Base-by-base conservation (phyloP, 2,113 vertebrate genomes). In the Petrocephalus zakoni region DNA sequence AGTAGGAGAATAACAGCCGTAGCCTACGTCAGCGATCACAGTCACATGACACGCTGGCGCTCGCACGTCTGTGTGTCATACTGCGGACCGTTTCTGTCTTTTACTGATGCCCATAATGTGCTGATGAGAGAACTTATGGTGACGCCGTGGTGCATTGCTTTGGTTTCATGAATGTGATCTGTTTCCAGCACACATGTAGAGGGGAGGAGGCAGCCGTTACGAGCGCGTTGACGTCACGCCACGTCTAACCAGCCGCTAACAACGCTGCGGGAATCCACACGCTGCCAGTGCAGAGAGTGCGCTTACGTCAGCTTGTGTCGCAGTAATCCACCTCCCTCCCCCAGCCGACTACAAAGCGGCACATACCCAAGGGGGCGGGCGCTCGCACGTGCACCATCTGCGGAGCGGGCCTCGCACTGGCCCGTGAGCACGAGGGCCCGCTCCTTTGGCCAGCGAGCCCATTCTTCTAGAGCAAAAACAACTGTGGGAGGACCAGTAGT, bases 21-120 rank as follows among this genome's bases (percentile, higher is more conserved):
- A 1, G 94, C 94, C 93, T 94, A 92, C 95, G 95, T 94, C 95
- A 95, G 61, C 9, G 61, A 93, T 92, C 89, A 95, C 95, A 90
- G 90, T 82, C 17, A 19, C 84, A 34, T 91, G 92, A 92, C 11
- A 47, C 3, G 11, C n/a, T 91, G 91, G 52, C 5, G 21, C 34
- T 55, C 84, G 34, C 6, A 29, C 25, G 55, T 4, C 52, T 10
- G 51, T 17, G 9, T n/a, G 11, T 34, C 47, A 87, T 68, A 29
- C 85, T 85, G 88, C 87, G 68, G 82, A 88, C 90, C 64, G 88
- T 75, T 49, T 56, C 52, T 11, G 5, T 52, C 10, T 34, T 17
- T 75, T 37, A 75, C 13, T 72, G 68, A 72, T 22, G 13, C 34
- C 1, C 68, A 17, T 75, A 37, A 75, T 37, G 22, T 22, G 17